Evolutionary conservation across 2,797 vertebrate species (phyloP), one percentile per base, ranked within the genome.

Genomic region (Cephalopachus bancanus): DNA sequence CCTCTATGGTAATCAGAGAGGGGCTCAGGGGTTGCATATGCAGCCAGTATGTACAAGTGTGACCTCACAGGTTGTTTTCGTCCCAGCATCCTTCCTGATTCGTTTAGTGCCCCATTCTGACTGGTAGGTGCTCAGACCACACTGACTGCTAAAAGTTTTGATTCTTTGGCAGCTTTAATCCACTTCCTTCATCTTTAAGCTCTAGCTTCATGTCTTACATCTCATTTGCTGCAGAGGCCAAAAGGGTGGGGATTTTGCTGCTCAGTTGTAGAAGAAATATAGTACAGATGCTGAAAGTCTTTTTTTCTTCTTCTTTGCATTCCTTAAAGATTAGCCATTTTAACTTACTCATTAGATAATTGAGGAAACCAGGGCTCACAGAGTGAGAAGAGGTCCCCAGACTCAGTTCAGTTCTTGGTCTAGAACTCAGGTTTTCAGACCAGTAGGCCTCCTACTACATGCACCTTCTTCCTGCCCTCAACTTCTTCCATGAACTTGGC

Each of bases 281-380:
- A 26, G 60, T 26, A 37, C 3, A 86, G 83, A 28, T 89, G 53
- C 10, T 85, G n/a, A 76, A 79, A n/a, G 10, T 30, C 16, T 4
- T 44, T 44, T 44, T 5, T 44, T 44, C 37, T 37, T 37, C 37
- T 80, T 67, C 20, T 55, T 95, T 51, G 5, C 11, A 5, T 74
- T 85, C 37, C 51, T 81, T 76, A 49, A 94, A 85, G 88, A 75
- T 55, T 1, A 33, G 44, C 22, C 81, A 11, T 86, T 93, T 89
- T 59, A 62, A 11, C 51, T 12, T 37, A 53, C 17, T 80, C 33
- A 85, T 85, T 83, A 10, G 72, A 60, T 74, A 33, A 60, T 62
- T 30, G 80, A 89, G 44, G 16, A 16, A 72, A 78, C 44, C 33
- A 30, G 91, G 26, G 22, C 9, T 49, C 12, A 19, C n/a, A 49